Percentiles rank a stretch among this genome's conserved stretches.
Conservation (phyloP, 2,888 invertebrate genomes). For the Plebejus argus region DNA sequence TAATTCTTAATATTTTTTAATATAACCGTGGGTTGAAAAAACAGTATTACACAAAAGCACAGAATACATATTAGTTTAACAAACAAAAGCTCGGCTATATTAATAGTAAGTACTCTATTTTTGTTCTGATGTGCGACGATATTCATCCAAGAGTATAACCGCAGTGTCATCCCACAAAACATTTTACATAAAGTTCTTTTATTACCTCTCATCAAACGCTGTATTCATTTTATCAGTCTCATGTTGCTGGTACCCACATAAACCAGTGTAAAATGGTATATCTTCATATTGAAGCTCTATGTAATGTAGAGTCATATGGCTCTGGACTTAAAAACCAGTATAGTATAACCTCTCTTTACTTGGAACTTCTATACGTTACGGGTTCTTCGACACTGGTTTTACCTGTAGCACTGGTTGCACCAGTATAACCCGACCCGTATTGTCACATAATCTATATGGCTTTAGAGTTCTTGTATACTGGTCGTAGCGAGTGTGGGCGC, state of each 20-base stretch:
- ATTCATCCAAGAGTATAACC: constrained; percentile 39
- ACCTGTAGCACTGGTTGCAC: neutral
- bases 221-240: constrained; percentile 6
- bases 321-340: neutral
- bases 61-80: too few relatives aligned
- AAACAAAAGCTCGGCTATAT: too few relatives aligned
- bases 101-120: too few relatives aligned
- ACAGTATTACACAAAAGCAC: too few relatives aligned
- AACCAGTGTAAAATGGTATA: neutral
- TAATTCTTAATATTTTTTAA: too few relatives aligned
- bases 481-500: constrained; percentile 66
- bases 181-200: constrained; percentile 62
- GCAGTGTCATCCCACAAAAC: constrained; percentile 53
- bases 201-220: constrained; percentile 45
- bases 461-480: constrained; percentile 55
- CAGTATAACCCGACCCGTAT: neutral
- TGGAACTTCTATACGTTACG: neutral
- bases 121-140: neutral
- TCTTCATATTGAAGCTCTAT: neutral
- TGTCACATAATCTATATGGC: neutral
- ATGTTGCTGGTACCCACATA: neutral
- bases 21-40: too few relatives aligned
- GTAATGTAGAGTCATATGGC: neutral
- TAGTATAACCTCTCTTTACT: neutral
- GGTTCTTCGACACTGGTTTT: neutral